phyloP scores from a whole-genome alignment of 2,113 vertebrate species.

The Rhadina sibilatrix region DNA sequence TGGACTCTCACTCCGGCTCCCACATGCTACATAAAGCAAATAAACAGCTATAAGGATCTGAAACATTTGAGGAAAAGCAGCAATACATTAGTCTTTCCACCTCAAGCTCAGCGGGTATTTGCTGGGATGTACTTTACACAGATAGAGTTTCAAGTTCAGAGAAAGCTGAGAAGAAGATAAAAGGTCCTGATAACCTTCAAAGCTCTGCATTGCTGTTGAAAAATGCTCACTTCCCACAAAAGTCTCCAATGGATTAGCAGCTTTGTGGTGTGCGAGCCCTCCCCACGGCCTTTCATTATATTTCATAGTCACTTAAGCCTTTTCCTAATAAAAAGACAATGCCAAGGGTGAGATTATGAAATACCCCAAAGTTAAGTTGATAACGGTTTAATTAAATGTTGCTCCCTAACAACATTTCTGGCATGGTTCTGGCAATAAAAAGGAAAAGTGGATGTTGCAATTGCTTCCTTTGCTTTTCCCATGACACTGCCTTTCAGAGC shows the following conservation, averaged over 20 bases:
- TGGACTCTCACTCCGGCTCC: neutral
- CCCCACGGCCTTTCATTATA: slow-evolving; percentile 27
- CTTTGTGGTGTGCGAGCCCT: neutral
- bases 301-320: slow-evolving; percentile 42
- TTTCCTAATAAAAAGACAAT: slow-evolving; percentile 57
- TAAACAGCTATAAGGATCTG: neutral
- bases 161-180: neutral
- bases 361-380: slow-evolving; percentile 55
- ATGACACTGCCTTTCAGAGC: neutral
- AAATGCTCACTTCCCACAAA: neutral
- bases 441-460: neutral
- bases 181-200: slow-evolving; percentile 24
- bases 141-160: neutral
- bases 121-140: neutral
- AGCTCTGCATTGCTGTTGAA: neutral
- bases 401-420: slow-evolving; percentile 27
- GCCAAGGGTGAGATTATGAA: slow-evolving; percentile 53
- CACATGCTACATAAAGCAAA: neutral
- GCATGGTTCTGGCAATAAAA: slow-evolving; percentile 12
- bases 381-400: slow-evolving; percentile 61
- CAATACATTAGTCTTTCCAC: neutral
- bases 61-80: neutral
- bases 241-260: slow-evolving; percentile 18
- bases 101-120: neutral
- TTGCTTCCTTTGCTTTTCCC: slow-evolving; percentile 14